Evolutionary conservation across 2,113 vertebrate species (phyloP), one percentile per base, ranked within the genome.

Genomic region (Coturnix japonica): DNA sequence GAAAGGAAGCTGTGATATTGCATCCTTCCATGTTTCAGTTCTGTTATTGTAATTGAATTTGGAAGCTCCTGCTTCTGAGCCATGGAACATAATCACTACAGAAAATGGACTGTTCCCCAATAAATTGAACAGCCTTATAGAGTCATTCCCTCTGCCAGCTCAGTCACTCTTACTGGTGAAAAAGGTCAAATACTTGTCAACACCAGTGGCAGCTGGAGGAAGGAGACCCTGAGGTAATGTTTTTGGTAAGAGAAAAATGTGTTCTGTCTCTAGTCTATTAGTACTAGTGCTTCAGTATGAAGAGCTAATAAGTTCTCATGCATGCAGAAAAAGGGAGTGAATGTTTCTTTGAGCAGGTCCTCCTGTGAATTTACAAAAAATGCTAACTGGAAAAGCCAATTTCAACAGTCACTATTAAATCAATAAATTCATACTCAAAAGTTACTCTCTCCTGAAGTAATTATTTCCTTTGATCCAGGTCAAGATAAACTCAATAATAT

Each of bases 401-500:
- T 74, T 73, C 44, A 67, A 17, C 6, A 33, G 11, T 44, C 21
- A 35, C 13, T 54, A 23, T 70, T 80, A 60, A 71, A 74, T 69
- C 49, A 86, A 28, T 59, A 4, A 83, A 87, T 66, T 79, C 14
- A 53, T 28, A 51, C 26, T 47, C 61, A 65, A 19, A 91, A 81
- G 73, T 37, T 93, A 35, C 26, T 81, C 46, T 76, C 14, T 7
- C 57, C 12, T 30, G 53, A 7, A 87, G 30, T 79, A 66, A 11
- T 54, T 84, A 19, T 51, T 74, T 86, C 39, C 41, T 90, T 87
- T 64, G 28, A 77, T 77, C 7, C 46, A 56, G 46, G 59, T 76
- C 75, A 85, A 91, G 87, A 76, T 46, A 91, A 89, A 81, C 46
- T 82, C 28, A 73, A 43, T 73, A 73, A 60, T 30, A 19, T 80